phyloP scores from a whole-genome alignment of 1,140 invertebrate genomes.

The Diorhabda sublineata region DNA sequence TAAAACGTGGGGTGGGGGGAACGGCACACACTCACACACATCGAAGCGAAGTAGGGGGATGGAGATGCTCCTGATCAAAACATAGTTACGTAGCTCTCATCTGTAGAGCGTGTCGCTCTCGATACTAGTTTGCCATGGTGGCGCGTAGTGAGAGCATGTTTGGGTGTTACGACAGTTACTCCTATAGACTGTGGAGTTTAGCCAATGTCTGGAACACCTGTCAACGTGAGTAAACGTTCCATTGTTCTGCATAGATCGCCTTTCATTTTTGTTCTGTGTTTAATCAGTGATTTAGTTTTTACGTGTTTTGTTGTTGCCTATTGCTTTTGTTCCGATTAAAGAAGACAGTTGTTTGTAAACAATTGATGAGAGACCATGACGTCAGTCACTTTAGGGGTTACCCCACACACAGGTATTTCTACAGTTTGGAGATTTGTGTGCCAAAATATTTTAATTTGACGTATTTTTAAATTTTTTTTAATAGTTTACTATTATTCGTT shows the following conservation, averaged over 20 bases:
- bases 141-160: conserved; percentile 63
- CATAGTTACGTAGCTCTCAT: conserved; percentile 20
- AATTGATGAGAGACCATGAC: conserved; percentile 12
- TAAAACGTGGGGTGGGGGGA: conserved; percentile 39
- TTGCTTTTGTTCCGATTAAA: conserved; percentile 7
- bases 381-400: conserved; percentile 11
- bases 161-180: conserved; percentile 64
- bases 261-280: conserved; percentile 16
- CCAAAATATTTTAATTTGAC: conserved; percentile 2
- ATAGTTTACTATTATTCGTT: too few relatives aligned
- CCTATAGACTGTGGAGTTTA: conserved; percentile 65
- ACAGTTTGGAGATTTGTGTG: conserved; percentile 3
- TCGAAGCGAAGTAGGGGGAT: conserved; percentile 29
- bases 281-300: conserved; percentile 10
- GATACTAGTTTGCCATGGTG: conserved; percentile 55
- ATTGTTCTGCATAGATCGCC: conserved; percentile 2
- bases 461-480: too few relatives aligned
- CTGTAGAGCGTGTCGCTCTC: conserved; percentile 37
- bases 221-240: conserved; percentile 57
- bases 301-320: conserved; percentile 15
- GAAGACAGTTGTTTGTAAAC: conserved; percentile 17
- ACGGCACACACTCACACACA: conserved; percentile 28
- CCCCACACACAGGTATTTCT: conserved; percentile 17
- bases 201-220: conserved; percentile 66
- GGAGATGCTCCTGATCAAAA: conserved; percentile 39